Percentiles rank a stretch among this genome's conserved stretches.
Conservation (phyloP, 2,888 invertebrate genomes). For the Chloroclysta siterata region DNA sequence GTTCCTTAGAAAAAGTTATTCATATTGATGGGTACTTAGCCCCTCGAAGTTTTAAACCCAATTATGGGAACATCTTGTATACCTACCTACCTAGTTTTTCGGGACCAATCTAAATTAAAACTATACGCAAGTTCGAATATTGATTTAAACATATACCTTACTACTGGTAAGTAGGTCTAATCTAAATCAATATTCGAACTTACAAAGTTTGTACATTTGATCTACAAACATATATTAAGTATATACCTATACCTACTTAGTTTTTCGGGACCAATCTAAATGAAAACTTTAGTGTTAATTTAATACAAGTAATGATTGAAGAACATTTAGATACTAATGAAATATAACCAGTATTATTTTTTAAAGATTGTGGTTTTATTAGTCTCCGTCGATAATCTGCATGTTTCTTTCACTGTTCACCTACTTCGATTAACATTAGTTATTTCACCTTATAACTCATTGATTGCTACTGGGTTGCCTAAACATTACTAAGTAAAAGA, state of each 20-base stretch:
- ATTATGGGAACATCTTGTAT: too few relatives aligned
- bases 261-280: slow-evolving; percentile 10
- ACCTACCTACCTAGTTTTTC: not conserved
- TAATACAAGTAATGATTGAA: slow-evolving; percentile 7
- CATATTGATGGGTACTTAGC: too few relatives aligned
- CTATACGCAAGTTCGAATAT: too few relatives aligned
- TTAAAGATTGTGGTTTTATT: slow-evolving; percentile 23
- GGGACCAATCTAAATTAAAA: slow-evolving; percentile 11
- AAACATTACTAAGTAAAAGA: too few relatives aligned
- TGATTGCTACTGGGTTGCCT: not conserved
- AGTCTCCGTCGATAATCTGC: not conserved
- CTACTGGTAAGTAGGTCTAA: too few relatives aligned
- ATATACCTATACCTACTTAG: not conserved
- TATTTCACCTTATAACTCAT: not conserved
- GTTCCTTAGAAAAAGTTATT: too few relatives aligned
- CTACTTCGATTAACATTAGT: too few relatives aligned
- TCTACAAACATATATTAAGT: too few relatives aligned
- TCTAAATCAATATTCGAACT: too few relatives aligned
- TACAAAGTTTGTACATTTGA: not conserved
- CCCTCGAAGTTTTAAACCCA: too few relatives aligned
- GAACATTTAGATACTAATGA: slow-evolving; percentile 14
- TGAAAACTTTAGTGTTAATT: not conserved
- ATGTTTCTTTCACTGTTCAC: not conserved
- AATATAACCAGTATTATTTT: slow-evolving; percentile 21
- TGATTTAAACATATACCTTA: too few relatives aligned